A percentile compares a stretch with the other conserved stretches of the same genome.
phyloP scores from a whole-genome alignment of 2,797 vertebrate species.

The Tarsius wallacei region DNA sequence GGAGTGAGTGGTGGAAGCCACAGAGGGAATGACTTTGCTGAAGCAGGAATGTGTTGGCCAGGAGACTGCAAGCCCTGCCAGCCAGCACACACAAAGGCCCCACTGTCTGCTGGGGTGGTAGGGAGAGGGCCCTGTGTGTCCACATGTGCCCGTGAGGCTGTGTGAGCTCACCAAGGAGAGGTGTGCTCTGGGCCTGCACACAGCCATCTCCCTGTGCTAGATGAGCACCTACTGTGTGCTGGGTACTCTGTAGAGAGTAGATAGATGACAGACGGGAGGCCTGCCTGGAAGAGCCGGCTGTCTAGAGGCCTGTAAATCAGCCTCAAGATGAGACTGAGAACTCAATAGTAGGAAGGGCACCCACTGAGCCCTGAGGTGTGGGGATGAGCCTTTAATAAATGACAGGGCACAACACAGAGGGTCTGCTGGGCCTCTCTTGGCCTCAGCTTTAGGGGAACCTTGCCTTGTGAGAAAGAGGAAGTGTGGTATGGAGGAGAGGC shows the following conservation, averaged over 20 bases:
- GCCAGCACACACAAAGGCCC: background rate
- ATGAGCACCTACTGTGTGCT: background rate
- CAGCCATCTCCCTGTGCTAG: background rate
- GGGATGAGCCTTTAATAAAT: background rate
- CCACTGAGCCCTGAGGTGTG: background rate
- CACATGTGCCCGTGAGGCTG: accelerated
- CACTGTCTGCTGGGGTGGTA: background rate
- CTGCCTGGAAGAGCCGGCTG: background rate
- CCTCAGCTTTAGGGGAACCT: background rate
- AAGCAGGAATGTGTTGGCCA: background rate
- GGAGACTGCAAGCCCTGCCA: background rate
- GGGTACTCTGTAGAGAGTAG: background rate
- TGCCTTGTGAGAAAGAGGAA: background rate
- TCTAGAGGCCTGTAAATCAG: background rate
- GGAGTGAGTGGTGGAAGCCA: background rate
- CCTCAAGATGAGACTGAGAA: background rate
- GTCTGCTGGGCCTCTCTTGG: background rate
- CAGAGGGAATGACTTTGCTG: slow-evolving; percentile 9
- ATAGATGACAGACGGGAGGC: accelerated
- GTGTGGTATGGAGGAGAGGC: background rate
- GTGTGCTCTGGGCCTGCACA: accelerated
- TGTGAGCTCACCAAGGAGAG: background rate
- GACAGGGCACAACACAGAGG: background rate
- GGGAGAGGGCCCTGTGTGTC: background rate
- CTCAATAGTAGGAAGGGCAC: background rate